Base-by-base conservation (phyloP, 1,140 invertebrate species). In the Diploscapter pachys region DNA sequence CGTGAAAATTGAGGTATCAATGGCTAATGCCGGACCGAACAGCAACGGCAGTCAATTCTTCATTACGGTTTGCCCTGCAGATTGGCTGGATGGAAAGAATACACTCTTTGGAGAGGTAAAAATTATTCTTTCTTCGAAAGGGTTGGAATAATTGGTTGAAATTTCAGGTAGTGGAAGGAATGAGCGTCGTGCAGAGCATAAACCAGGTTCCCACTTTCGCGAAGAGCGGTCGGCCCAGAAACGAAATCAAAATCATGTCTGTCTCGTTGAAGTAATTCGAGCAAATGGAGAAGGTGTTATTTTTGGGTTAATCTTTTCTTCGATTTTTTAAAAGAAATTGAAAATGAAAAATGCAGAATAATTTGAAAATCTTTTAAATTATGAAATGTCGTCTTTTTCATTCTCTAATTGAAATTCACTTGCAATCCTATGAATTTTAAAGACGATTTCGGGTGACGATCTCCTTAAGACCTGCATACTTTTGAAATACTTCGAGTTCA, bases 11-110 rank as follows among this genome's bases (percentile, higher is more conserved):
- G 13, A 76, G 55, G 75, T 99, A 2, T 95, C 93, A 82, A 99
- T 99, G 96, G 97, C 97, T 0, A 99, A 99, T 89, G 95, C 95
- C 3, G 97, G 97, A 0, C 91, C 96, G 9, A 94, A 96, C 85
- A 95, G 95, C 0, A 99, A 99, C 88, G 96, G 96, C 11, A 95
- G 94, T 81, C 96, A 99, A 88, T 99, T 98, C 89, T 99, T 99
- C 83, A 93, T 99, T 75, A 98, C 96, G 2, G 89, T 98, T 0
- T 91, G 92, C 31, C 95, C 96, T 54, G 95, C 94, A 69, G 93
- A 94, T 2, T 99, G 96, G 96, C 86, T 99, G 75, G 96, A 99
- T 86, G 97, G 96, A 86, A 99, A 99, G 86, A 96, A 99, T 86
- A 99, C 96, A 0, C 92, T 99, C 5, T 99, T 99, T 88, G 97